Base-by-base conservation (phyloP, 2,888 invertebrate genomes). In the Synergus itoensis region DNA sequence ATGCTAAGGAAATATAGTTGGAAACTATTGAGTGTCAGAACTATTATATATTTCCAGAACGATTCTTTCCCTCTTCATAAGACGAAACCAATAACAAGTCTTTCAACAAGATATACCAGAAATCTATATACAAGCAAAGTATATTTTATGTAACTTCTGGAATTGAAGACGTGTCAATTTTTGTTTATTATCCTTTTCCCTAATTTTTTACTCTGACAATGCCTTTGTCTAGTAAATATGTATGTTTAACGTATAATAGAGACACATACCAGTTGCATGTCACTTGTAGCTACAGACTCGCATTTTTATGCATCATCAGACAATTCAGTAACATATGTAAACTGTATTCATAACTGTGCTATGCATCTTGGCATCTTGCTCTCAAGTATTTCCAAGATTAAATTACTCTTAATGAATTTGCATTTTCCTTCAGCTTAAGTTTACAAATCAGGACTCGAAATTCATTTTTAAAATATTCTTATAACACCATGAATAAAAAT, bases 181-280 rank as follows among this genome's bases (percentile, higher is more conserved):
- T n/a, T 53, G n/a, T 53, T 16, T 48, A 48, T 16, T 7, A 48
- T 48, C 28, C 28, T 28, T 45, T 45, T 45, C 11, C 0, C 12
- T 45, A 12, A 45, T 5, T 45, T 45, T 12, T 45, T 45, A 11
- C 45, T 45, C 45, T 4, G 1, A 45, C 1, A 69, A 69, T 48
- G 48, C 28, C 48, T 73, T 73, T 48, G 48, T 73, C 16, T 53
- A 73, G 53, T 48, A 73, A 73, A n/a, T 73, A 53, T 69, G 43
- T 67, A 48, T 69, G 45, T 69, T 73, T 21, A 28, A 69, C 48
- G 28, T 28, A 36, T 28, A 69, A 28, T n/a, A 36, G 12, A 45
- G 12, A 45, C 43, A 69, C 28, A 28, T 28, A 28, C 28, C 28
- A 28, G 28, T 28, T 28, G 28, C 45, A 69, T 45, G 14, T 16